Evolutionary conservation across 2,888 invertebrate genomes (phyloP), one percentile per base, ranked within the genome.

Genomic region (Sceliomorpha sp.): DNA sequence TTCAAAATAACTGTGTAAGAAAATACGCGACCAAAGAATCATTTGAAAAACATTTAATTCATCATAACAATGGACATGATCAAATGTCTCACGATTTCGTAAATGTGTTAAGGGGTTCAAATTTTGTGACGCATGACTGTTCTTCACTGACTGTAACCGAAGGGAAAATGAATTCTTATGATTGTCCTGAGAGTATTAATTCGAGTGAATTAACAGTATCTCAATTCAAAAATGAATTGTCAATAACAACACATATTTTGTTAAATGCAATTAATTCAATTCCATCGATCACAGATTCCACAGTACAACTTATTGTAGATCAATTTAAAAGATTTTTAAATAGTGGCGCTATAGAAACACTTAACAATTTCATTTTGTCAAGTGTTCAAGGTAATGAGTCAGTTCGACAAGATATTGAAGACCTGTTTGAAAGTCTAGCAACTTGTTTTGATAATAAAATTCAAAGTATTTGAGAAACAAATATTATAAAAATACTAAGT

Each of bases 31-130:
- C 32, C 2, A 32, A 32, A 32, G 32, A n/a, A 32, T n/a, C 32
- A 32, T 32, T 32, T 32, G 12, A 10, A 32, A 32, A 32, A 32
- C 32, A 32, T 32, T 32, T 32, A 10, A 29, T 29, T 29, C 8
- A 29, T 29, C 29, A 29, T 8, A 29, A 8, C 9, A 10, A 29
- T 29, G 9, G 9, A 5, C 4, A 29, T 10, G 4, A 8, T 29
- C 29, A 29, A 10, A 29, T 29, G 8, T 29, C 32, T 12, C 9
- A 32, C 12, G 32, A 32, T 32, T 10, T 8, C 4, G 8, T 29
- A 29, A 29, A 29, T 8, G 29, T 9, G 9, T 2, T 8, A 29
- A 8, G 2, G 2, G 8, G 9, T 29, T 29, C 29, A 29, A 29
- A 29, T 29, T 29, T 29, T 29, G 29, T 29, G 2, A 8, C 9